Evolutionary conservation across 1,140 invertebrate species (phyloP), one percentile per base, ranked within the genome.

Genomic region (Schlechtendalia chinensis): DNA sequence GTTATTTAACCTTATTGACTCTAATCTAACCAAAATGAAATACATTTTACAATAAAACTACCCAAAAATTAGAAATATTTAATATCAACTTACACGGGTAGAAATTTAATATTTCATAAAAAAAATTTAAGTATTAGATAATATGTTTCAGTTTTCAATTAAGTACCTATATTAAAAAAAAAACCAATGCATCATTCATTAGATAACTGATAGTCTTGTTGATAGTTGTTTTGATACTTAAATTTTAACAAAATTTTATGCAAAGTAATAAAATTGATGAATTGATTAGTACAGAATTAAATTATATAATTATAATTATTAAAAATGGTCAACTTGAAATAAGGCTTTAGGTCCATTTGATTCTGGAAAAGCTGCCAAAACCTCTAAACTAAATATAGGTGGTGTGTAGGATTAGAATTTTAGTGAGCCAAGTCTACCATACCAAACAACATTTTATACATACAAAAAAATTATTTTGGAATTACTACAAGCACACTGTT

Each of bases 301-400:
- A 22, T 45, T 67, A 12, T 59, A 12, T 24, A 22, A 11, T 69
- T 50, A 69, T 69, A 69, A 69, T 47, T 14, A 69, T 69, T 22
- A n/a, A 54, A 74, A 75, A 59, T 8, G 11, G 12, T 56, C n/a
- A 75, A 75, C 50, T 75, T 59, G 12, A 75, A 45, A 39, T 59
- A 0, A 58, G 5, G 58, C n/a, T 75, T 29, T 58, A 58, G 12
- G 27, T 58, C 27, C n/a, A 75, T 56, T 56, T 75, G n/a, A 45
- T 75, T 59, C 50, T 58, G 53, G 72, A 75, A 75, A 75, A 75
- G 72, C n/a, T 75, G 72, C 72, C 72, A 75, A 75, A 58, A 59
- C n/a, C 32, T 75, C 29, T 59, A 75, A 75, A 75, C 72, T 75
- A 75, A 32, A 75, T 75, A 75, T 75, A 75, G 72, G 54, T 45